Evolutionary conservation across 2,888 invertebrate species (phyloP).

Genomic region (Coronaproctus castanopsis): DNA sequence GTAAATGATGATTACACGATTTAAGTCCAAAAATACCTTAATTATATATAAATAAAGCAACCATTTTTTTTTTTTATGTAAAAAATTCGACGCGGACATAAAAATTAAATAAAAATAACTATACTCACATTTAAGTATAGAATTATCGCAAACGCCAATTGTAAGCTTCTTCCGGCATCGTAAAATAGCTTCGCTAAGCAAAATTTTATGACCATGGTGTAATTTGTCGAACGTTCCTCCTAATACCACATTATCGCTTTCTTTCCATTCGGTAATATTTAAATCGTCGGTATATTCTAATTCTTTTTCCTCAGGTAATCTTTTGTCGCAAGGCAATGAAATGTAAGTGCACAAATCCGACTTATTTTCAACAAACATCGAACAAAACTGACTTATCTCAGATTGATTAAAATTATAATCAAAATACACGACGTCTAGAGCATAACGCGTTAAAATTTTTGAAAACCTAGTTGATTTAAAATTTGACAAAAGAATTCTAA

Average conservation of each 20-base stretch:
- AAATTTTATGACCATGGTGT: constrained; percentile 85
- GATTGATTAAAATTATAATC: constrained; percentile 37
- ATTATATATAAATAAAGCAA: too few species aligned
- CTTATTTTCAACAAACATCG: constrained; percentile 25
- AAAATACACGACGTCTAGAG: constrained; percentile 54
- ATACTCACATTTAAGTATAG: constrained; percentile 62
- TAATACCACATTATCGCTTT: constrained; percentile 57
- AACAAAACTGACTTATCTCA: constrained; percentile 26
- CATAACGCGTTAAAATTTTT: constrained; percentile 34
- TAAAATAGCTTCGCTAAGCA: constrained; percentile 67
- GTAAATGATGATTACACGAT: too few species aligned
- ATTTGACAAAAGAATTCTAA: constrained; percentile 47
- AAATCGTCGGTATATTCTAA: constrained; percentile 18
- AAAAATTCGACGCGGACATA: too few species aligned
- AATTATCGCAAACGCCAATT: constrained; percentile 75
- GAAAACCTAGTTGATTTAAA: constrained; percentile 31
- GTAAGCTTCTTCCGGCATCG: constrained; percentile 56
- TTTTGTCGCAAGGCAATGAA: constrained; percentile 25
- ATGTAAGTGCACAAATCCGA: constrained; percentile 28
- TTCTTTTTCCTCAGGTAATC: too few species aligned
- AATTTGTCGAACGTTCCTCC: constrained; percentile 94
- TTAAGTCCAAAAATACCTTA: too few species aligned
- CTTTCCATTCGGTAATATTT: constrained; percentile 26
- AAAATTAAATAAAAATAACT: too few species aligned
- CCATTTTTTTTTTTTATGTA: too few species aligned